These are phyloP conservation scores for Nibea albiflora DNA, from an alignment of 2,113 vertebrate species.

Conservation along the genomic window DNA sequence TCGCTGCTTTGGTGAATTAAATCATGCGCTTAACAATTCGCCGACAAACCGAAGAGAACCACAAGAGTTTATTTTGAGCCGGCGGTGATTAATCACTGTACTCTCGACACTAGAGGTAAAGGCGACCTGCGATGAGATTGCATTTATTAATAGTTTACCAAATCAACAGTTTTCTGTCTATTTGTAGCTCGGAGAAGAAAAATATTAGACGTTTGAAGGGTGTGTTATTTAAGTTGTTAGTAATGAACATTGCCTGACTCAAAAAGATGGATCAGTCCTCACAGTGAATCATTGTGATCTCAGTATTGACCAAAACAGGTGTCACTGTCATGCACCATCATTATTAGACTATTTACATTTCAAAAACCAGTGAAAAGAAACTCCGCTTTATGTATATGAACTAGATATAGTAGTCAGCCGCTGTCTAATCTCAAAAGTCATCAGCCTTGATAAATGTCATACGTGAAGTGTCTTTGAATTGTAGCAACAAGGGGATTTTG, in stretches of 20 bases:
- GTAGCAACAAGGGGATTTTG: neutral
- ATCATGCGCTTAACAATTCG: too few relatives aligned
- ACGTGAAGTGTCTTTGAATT: conserved; percentile 5
- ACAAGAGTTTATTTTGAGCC: neutral
- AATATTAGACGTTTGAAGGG: too few relatives aligned
- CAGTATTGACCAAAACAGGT: neutral
- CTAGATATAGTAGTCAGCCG: neutral
- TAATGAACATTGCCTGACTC: neutral
- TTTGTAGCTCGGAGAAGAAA: too few relatives aligned
- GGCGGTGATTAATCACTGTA: neutral
- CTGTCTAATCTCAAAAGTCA: conserved; percentile 10
- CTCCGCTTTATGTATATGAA: too few relatives aligned
- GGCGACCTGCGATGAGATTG: neutral
- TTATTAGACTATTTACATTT: neutral
- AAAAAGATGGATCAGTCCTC: neutral
- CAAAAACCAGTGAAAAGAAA: neutral
- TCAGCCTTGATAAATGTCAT: neutral
- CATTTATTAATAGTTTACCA: neutral
- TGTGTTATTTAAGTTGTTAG: neutral
- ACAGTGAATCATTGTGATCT: neutral
- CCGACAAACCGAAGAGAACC: too few relatives aligned
- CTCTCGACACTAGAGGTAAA: neutral
- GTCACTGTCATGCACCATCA: neutral
- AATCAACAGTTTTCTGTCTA: too few relatives aligned
- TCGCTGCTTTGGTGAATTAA: neutral